These are phyloP conservation scores for Subacronicta megacephala DNA, from an alignment of 2,888 invertebrate genomes.

Conservation along the genomic window DNA sequence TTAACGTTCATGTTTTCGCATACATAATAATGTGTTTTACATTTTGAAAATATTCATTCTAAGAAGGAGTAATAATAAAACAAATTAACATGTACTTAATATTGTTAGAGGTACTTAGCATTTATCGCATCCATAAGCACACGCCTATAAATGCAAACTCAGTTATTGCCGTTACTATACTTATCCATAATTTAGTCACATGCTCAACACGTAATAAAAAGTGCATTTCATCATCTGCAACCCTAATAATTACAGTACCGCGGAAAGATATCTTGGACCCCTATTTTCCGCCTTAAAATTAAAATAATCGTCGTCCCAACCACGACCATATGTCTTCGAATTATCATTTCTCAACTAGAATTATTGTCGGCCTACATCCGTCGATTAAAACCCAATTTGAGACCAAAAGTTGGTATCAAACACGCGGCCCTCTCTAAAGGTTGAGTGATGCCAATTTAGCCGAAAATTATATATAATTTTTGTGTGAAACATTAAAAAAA, in stretches of 20 bases:
- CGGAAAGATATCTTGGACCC: slow-evolving; percentile 40
- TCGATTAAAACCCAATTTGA: slow-evolving; percentile 80
- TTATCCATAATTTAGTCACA: slow-evolving; percentile 36
- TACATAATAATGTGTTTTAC: slow-evolving; percentile 34
- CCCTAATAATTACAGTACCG: slow-evolving; percentile 57
- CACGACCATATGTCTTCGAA: slow-evolving; percentile 72
- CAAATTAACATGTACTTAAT: slow-evolving; percentile 32
- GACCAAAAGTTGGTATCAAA: slow-evolving; percentile 61
- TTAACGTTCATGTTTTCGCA: slow-evolving; percentile 44
- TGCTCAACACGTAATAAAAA: slow-evolving; percentile 47
- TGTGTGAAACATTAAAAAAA: slow-evolving; percentile 10
- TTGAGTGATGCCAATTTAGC: slow-evolving; percentile 63
- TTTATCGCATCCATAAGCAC: slow-evolving; percentile 23
- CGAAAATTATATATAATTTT: slow-evolving; percentile 40
- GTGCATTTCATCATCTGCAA: slow-evolving; percentile 20
- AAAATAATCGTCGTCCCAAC: slow-evolving; percentile 70
- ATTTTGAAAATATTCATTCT: slow-evolving; percentile 44
- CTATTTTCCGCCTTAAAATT: slow-evolving; percentile 64
- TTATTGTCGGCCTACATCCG: slow-evolving; percentile 71
- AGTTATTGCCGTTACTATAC: slow-evolving; percentile 22
- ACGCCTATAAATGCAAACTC: slow-evolving; percentile 15
- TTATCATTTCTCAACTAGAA: slow-evolving; percentile 69
- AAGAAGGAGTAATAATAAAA: slow-evolving; percentile 31
- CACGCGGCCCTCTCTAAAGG: slow-evolving; percentile 53
- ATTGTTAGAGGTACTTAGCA: slow-evolving; percentile 14